Base-by-base conservation (phyloP, 1,140 invertebrate species). In the Leptonema lineaticorne region DNA sequence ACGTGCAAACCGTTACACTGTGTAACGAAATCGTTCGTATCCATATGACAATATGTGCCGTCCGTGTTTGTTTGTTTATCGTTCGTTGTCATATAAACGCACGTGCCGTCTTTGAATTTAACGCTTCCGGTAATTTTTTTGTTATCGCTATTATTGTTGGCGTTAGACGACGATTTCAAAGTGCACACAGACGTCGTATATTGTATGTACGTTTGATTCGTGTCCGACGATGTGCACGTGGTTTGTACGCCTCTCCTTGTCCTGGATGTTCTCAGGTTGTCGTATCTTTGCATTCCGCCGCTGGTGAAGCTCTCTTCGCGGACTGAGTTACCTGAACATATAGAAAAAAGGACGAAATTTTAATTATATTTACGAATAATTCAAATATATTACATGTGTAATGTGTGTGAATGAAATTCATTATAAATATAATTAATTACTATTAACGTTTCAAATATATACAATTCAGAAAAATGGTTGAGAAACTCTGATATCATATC, bases 311-410 rank as follows among this genome's bases (percentile, higher is more conserved):
- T 69, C 22, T 72, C 70, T 64, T 72, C 70, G 16, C 70, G 63
- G 63, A 72, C 67, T 53, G 70, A 72, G 59, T 72, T 72, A 57
- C 70, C 70, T 72, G 50, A n/a, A n/a, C n/a, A n/a, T n/a, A n/a
- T n/a, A n/a, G n/a, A n/a, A n/a, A n/a, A n/a, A n/a, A n/a, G n/a
- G n/a, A n/a, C n/a, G n/a, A n/a, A n/a, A n/a, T n/a, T n/a, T n/a
- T n/a, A n/a, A n/a, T n/a, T n/a, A n/a, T n/a, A n/a, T n/a, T n/a
- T n/a, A n/a, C n/a, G n/a, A n/a, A n/a, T n/a, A n/a, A n/a, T n/a
- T n/a, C n/a, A n/a, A n/a, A n/a, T n/a, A n/a, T n/a, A n/a, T n/a
- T n/a, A n/a, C n/a, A n/a, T n/a, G n/a, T n/a, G n/a, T n/a, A n/a
- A n/a, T n/a, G n/a, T n/a, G n/a, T n/a, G n/a, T n/a, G n/a, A n/a